Evolutionary conservation across 2,113 vertebrate genomes (phyloP).

Genomic region (Crotalus viridis): DNA sequence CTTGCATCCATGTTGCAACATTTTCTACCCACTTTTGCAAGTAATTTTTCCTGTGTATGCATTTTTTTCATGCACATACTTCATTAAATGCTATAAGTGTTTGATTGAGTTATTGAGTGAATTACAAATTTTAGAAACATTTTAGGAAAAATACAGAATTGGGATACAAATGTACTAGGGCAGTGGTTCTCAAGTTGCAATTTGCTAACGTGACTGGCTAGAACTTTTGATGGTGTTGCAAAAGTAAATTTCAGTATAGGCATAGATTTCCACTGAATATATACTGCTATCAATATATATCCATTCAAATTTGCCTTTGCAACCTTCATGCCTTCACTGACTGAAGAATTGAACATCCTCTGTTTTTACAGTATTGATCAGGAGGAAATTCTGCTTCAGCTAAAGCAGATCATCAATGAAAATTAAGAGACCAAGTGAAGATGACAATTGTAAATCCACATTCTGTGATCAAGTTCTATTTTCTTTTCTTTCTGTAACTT

Average conservation of each 20-base stretch:
- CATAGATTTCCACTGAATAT: background rate
- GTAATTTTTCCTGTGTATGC: background rate
- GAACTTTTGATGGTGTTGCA: background rate
- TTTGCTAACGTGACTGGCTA: background rate
- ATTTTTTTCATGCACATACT: background rate
- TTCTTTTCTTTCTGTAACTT: constrained; percentile 4
- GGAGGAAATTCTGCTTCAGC: background rate
- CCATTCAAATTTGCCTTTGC: background rate
- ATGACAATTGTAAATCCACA: accelerated
- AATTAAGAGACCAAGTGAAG: background rate
- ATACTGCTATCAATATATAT: background rate
- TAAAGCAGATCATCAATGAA: background rate
- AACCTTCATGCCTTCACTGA: background rate
- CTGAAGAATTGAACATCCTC: accelerated
- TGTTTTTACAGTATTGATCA: background rate
- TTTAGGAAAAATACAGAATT: background rate
- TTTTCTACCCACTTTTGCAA: background rate
- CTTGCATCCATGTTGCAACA: background rate
- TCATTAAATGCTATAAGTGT: background rate
- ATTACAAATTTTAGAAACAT: background rate
- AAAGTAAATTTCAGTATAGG: background rate
- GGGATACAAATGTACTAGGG: background rate
- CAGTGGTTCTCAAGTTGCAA: background rate
- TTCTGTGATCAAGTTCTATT: accelerated
- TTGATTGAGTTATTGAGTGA: background rate